A percentile compares a stretch with the other conserved stretches of the same genome.
Evolutionary conservation across 2,797 vertebrate species (phyloP).

Genomic region (Orestias chungarensis): DNA sequence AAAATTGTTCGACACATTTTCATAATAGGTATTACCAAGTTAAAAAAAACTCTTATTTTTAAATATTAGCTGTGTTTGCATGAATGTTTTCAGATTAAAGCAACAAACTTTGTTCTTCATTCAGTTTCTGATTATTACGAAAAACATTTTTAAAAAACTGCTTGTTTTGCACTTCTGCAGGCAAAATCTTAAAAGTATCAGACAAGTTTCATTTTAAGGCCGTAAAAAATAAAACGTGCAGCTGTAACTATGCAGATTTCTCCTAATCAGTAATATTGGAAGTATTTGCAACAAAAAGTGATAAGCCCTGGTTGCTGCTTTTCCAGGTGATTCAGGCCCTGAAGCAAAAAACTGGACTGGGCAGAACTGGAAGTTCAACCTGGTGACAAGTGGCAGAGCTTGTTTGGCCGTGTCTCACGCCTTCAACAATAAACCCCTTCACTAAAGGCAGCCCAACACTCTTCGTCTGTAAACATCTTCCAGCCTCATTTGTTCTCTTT

Average conservation of each 20-base stretch:
- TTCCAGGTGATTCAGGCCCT: slow-evolving; percentile 32
- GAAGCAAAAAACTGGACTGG: slow-evolving; percentile 53
- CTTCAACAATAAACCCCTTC: slow-evolving; percentile 62
- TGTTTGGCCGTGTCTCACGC: slow-evolving; percentile 57
- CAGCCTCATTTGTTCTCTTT: neutral
- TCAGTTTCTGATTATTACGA: neutral
- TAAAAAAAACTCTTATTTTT: neutral
- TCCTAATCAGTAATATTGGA: neutral
- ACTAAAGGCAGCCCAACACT: slow-evolving; percentile 43
- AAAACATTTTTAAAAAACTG: too few species aligned
- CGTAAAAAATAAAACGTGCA: neutral
- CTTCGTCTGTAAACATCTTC: slow-evolving; percentile 11
- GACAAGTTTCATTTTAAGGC: neutral
- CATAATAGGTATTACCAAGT: neutral
- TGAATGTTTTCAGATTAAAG: neutral
- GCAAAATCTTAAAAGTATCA: neutral
- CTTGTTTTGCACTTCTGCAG: neutral
- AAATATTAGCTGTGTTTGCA: neutral
- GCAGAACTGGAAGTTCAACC: slow-evolving; percentile 51
- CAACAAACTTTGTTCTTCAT: neutral
- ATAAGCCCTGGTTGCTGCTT: slow-evolving; percentile 40
- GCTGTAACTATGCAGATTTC: neutral
- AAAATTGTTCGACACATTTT: neutral
- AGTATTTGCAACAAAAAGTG: neutral
- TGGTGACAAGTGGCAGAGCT: slow-evolving; percentile 63